phyloP scores from a whole-genome alignment of 2,888 invertebrate species.

The Rhingia rostrata region DNA sequence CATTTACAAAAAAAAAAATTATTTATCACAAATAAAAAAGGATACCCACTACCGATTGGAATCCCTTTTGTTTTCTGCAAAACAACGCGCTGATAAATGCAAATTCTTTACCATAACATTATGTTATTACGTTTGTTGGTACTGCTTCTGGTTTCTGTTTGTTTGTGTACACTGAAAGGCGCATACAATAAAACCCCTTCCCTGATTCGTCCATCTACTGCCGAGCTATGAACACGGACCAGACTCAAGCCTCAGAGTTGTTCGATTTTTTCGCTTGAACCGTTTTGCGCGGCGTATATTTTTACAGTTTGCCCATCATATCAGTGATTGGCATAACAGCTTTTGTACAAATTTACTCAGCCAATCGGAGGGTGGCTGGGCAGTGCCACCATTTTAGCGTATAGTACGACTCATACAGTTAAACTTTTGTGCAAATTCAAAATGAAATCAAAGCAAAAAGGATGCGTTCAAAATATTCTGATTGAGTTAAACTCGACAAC shows the following conservation, averaged over 20 bases:
- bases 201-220: not conserved
- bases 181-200: slow-evolving; percentile 8
- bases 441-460: slow-evolving; percentile 54
- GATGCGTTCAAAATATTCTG: slow-evolving; percentile 43
- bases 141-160: slow-evolving; percentile 28
- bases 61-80: not conserved
- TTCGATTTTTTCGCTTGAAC: slow-evolving; percentile 25
- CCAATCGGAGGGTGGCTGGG: not conserved
- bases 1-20: not conserved
- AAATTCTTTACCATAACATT: slow-evolving; percentile 62
- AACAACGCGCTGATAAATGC: slow-evolving; percentile 54
- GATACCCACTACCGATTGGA: slow-evolving; percentile 14
- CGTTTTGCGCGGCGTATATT: not conserved
- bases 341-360: slow-evolving; percentile 35
- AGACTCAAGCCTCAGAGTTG: not conserved
- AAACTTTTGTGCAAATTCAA: slow-evolving; percentile 51
- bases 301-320: slow-evolving; percentile 12
- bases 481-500: slow-evolving; percentile 43
- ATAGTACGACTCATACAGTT: slow-evolving; percentile 17
- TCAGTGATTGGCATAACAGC: slow-evolving; percentile 49
- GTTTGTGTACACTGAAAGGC: slow-evolving; percentile 9
- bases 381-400: not conserved
- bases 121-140: slow-evolving; percentile 57
- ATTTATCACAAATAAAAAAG: slow-evolving; percentile 10
- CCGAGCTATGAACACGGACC: not conserved